Base-by-base conservation (phyloP, 2,888 invertebrate species). In the Campopleginae sp. region DNA sequence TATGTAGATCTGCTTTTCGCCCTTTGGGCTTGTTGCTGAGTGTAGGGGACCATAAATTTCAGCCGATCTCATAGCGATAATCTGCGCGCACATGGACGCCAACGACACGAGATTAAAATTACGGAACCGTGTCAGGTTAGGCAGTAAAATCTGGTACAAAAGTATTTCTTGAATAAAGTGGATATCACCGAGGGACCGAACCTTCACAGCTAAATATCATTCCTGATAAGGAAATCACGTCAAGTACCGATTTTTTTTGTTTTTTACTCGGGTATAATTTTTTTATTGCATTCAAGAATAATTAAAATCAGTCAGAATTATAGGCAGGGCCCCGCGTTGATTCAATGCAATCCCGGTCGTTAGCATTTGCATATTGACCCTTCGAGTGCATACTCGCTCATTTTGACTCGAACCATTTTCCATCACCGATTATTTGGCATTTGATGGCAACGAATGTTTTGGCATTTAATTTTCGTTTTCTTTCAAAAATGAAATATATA, bases 81-180 rank as follows among this genome's bases (percentile, higher is more conserved):
- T 65, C 42, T 19, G 27, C 14, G 27, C n/a, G 17, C 31, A 48
- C 38, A 48, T 38, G 79, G 63, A 63, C 63, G n/a, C 58, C 33
- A 71, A 61, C 79, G 23, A 61, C 33, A 44, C 54, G 42, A 63
- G 80, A 72, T 80, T 63, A 80, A 80, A 72, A 72, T 80, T 80
- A 72, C 65, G 10, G 46, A 12, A 17, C 42, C 65, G 42, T 42
- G 54, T 51, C 51, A 1, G 72, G n/a, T 14, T 23, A 42, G 63
- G 72, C 65, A 19, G 61, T 77, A 79, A 71, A 79, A 61, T 79
- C 27, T n/a, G 44, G 31, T 33, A 61, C 61, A 63, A 63, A 71
- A 61, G 23, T n/a, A 38, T 31, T 68, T 54, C 46, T 77, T 46
- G 23, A 42, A 63, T 63, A 61, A 33, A 61, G 33, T 79, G 31